Conservation (phyloP, 2,797 vertebrate species). For the Threskiornis aethiopicus region DNA sequence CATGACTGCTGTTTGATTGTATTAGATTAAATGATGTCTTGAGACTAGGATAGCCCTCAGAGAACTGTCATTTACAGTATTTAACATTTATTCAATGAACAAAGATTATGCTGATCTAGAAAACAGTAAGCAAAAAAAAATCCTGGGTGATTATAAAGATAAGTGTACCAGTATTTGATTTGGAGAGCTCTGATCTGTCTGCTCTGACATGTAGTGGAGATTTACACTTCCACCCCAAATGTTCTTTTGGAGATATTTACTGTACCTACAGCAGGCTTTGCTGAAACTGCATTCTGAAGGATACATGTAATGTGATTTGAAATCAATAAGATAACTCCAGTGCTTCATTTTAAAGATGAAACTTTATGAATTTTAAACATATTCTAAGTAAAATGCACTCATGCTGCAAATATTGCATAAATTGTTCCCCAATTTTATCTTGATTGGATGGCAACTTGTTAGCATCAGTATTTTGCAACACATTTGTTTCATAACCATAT, state of each 20-base stretch:
- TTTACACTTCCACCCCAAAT: conserved; percentile 5
- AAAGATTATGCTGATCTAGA: conserved; percentile 2
- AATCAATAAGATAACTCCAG: not conserved
- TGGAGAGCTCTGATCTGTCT: conserved; percentile 20
- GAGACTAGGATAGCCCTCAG: conserved; percentile 2
- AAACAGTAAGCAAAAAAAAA: conserved; percentile 25
- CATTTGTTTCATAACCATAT: conserved; percentile 13
- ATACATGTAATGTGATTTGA: conserved; percentile 20
- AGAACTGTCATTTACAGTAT: conserved; percentile 32
- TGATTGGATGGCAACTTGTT: conserved; percentile 15
- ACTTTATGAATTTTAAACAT: not conserved
- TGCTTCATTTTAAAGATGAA: conserved; percentile 19
- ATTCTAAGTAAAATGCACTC: conserved; percentile 12
- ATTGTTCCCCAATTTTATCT: conserved; percentile 9
- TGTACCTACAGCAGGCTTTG: not conserved
- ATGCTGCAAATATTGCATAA: not conserved
- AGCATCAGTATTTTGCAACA: not conserved
- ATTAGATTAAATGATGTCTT: conserved; percentile 24
- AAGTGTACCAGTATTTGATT: conserved; percentile 5
- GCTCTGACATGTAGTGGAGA: not conserved
- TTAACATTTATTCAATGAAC: conserved; percentile 26
- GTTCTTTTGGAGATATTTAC: conserved; percentile 48
- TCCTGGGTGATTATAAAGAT: conserved; percentile 27
- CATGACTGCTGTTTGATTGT: not conserved
- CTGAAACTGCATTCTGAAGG: conserved; percentile 21